A percentile compares a stretch with the other conserved stretches of the same genome.
These are phyloP conservation scores for Amphipyra berbera DNA, from an alignment of 2,888 invertebrate genomes.

Conservation along the genomic window DNA sequence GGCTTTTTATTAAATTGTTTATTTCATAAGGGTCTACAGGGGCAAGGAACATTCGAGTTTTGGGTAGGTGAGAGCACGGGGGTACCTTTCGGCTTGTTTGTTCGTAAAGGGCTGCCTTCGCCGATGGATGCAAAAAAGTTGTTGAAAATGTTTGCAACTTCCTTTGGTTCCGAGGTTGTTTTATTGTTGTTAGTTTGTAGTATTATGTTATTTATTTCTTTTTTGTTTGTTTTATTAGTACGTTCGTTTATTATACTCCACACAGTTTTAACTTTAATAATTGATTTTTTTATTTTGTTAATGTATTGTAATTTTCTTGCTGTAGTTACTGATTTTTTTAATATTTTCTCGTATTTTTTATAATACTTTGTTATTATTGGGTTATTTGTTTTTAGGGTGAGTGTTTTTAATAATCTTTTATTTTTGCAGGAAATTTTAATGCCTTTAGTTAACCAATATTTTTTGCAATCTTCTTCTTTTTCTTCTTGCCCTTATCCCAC, in stretches of 20 bases:
- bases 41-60: conserved; percentile 1
- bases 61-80: background rate
- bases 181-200: conserved; percentile 3
- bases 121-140: conserved; percentile 3
- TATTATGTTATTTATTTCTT: conserved; percentile 1
- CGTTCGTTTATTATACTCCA: too few species aligned
- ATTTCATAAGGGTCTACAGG: background rate
- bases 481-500: too few species aligned
- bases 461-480: too few species aligned
- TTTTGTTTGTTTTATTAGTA: conserved; percentile 6
- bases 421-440: too few species aligned
- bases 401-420: too few species aligned
- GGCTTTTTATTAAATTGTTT: conserved; percentile 1
- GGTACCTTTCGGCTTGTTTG: background rate
- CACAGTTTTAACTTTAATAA: too few species aligned
- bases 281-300: too few species aligned
- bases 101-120: background rate
- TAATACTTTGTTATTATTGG: conserved; percentile 1
- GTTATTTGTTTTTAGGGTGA: conserved; percentile 1
- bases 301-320: conserved; percentile 7
- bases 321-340: background rate
- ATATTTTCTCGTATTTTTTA: conserved; percentile 8
- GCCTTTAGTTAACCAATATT: too few species aligned
- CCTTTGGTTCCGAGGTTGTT: background rate
- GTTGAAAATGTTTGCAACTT: conserved; percentile 7